A percentile compares a stretch with the other conserved stretches of the same genome.
phyloP scores from a whole-genome alignment of 2,888 invertebrate species.

The Linyphia triangularis region DNA sequence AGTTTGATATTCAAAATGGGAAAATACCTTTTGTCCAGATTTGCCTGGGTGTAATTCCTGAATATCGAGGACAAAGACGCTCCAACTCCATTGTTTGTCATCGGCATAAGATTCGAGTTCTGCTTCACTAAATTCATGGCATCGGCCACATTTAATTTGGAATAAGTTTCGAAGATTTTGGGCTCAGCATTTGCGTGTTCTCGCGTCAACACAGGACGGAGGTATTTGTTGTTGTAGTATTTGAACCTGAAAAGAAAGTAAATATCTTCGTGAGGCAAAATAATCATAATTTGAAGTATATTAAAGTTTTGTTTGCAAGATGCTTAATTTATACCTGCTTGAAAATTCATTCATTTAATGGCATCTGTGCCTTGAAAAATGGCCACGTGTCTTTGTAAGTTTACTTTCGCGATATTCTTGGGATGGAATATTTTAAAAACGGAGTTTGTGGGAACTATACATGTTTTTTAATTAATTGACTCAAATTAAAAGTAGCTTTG shows the following conservation, averaged over 20 bases:
- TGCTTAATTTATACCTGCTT: too few relatives aligned
- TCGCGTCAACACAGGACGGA: constrained; percentile 83
- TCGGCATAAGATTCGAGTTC: constrained; percentile 52
- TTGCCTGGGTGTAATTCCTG: constrained; percentile 87
- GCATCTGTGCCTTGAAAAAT: too few relatives aligned
- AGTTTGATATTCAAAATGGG: too few relatives aligned
- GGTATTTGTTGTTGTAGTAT: constrained; percentile 95
- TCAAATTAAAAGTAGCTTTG: too few relatives aligned
- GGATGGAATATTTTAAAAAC: too few relatives aligned
- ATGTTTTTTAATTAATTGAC: too few relatives aligned
- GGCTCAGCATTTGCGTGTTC: constrained; percentile 81
- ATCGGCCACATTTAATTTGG: constrained; percentile 94
- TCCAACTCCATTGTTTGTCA: constrained; percentile 36
- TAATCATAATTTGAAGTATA: too few relatives aligned
- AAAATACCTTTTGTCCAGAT: constrained; percentile 74
- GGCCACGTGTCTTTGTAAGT: too few relatives aligned
- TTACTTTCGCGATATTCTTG: too few relatives aligned
- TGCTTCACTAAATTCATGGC: constrained; percentile 90
- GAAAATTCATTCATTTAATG: too few relatives aligned
- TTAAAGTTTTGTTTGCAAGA: too few relatives aligned
- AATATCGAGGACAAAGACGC: constrained; percentile 90
- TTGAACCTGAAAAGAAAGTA: constrained; percentile 85
- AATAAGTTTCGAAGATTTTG: constrained; percentile 95
- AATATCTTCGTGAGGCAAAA: not conserved
- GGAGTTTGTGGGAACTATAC: too few relatives aligned